Percentiles rank a stretch among this genome's conserved stretches.
Evolutionary conservation across 2,797 vertebrate genomes (phyloP).

Genomic region (Anniella stebbinsi): DNA sequence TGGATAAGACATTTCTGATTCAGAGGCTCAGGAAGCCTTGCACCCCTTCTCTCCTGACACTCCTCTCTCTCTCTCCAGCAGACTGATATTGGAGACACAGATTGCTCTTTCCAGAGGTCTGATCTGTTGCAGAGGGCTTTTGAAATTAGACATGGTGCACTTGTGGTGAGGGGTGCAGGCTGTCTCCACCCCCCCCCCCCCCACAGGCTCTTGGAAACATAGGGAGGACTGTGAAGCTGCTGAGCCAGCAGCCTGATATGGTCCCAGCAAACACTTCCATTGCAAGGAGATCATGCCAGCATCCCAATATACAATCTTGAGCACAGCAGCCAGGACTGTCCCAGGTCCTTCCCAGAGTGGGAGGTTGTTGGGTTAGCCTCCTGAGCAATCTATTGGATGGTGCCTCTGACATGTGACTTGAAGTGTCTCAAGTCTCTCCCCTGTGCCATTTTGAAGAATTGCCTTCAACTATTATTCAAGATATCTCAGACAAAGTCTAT

Average conservation of each 20-base stretch:
- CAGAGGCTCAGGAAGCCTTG: background rate
- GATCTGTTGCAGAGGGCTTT: background rate
- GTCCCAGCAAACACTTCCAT: background rate
- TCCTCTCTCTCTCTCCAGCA: too few species aligned
- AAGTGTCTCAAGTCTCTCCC: background rate
- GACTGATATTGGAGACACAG: too few species aligned
- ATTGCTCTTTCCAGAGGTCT: background rate
- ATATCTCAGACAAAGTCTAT: too few species aligned
- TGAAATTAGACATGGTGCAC: background rate
- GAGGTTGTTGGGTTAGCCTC: background rate
- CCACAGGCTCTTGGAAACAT: background rate
- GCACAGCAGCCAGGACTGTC: background rate
- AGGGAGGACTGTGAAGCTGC: background rate
- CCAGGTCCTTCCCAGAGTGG: background rate
- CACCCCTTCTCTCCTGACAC: background rate
- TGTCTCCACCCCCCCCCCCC: background rate
- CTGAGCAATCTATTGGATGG: background rate
- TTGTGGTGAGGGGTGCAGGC: background rate
- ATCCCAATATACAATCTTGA: background rate
- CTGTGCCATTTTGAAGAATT: background rate
- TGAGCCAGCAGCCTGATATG: background rate
- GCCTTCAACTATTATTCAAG: too few species aligned
- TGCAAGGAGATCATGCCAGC: background rate
- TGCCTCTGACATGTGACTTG: background rate
- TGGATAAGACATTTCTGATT: conserved; percentile 21